Evolutionary conservation across 2,797 vertebrate species (phyloP).

Genomic region (Tolypeutes matacus): DNA sequence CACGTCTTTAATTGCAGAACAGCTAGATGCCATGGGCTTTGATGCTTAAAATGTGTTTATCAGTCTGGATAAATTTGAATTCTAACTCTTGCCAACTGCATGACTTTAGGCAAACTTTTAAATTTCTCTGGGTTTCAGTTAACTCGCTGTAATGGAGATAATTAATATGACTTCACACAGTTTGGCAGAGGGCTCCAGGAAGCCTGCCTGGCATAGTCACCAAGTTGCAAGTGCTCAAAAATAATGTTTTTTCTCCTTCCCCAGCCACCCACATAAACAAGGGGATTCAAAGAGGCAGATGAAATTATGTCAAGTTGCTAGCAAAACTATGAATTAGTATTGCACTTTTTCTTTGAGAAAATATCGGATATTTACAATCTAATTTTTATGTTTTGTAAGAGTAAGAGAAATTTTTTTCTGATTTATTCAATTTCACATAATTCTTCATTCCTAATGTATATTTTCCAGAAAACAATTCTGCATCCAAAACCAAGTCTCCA

Average conservation of each 20-base stretch:
- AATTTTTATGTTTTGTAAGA: constrained; percentile 48
- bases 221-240: not conserved
- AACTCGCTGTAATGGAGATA: constrained; percentile 13
- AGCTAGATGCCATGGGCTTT: not conserved
- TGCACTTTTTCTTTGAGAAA: constrained; percentile 39
- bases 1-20: not conserved
- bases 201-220: not conserved
- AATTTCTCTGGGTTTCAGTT: constrained; percentile 33
- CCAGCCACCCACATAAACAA: not conserved
- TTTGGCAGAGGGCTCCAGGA: not conserved
- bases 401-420: not conserved
- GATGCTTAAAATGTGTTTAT: not conserved
- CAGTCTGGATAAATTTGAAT: constrained; percentile 6
- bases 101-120: constrained; percentile 43
- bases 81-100: not conserved
- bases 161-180: constrained; percentile 38
- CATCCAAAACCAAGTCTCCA: not conserved
- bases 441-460: not conserved
- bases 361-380: not conserved
- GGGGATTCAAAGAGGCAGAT: not conserved
- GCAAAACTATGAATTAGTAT: not conserved
- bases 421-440: not conserved
- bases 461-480: not conserved
- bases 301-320: not conserved
- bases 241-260: not conserved